Evolutionary conservation across 2,888 invertebrate genomes (phyloP), one percentile per base, ranked within the genome.

Genomic region (Drosophila buzzatii): DNA sequence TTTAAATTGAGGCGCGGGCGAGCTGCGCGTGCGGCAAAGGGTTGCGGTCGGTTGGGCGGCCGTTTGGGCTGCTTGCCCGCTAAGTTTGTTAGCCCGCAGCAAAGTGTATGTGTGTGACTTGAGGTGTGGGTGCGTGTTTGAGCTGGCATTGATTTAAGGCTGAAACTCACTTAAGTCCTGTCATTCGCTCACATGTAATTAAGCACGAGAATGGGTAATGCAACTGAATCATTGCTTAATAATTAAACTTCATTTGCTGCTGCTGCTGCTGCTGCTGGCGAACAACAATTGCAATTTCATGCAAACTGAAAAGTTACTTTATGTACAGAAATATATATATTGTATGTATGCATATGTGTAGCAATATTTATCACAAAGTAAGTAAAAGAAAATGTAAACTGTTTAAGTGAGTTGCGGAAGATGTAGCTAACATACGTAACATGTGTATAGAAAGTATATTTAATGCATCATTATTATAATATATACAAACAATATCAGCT

Each of bases 81-180:
- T n/a, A 44, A 61, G 59, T 65, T 70, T 66, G 75, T 56, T 45
- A 23, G 70, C 70, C 65, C 62, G 51, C 57, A 62, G 74, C 65
- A 18, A 47, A 55, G 57, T 59, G 39, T 49, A 23, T 35, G 18
- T 18, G 35, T 18, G 31, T 41, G 31, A 42, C 42, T 27, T 27
- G 16, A 45, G 14, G 39, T 55, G 37, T 53, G 44, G 23, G 41
- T 45, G 52, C 27, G 27, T 52, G 51, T 71, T 70, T 82, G 81
- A 79, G 73, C 64, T 60, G 45, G 68, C 81, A 81, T 77, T 86
- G 84, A 86, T 83, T 80, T 79, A 80, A 80, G 70, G 52, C 74
- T 16, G 51, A 49, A 67, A 47, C 62, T 68, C 82, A 70, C 70
- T 65, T 76, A 52, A 47, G 64, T 60, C 53, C 37, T 39, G 20